Evolutionary conservation across 2,888 invertebrate species (phyloP), one percentile per base, ranked within the genome.

Genomic region (Aspidiotus rigidus): DNA sequence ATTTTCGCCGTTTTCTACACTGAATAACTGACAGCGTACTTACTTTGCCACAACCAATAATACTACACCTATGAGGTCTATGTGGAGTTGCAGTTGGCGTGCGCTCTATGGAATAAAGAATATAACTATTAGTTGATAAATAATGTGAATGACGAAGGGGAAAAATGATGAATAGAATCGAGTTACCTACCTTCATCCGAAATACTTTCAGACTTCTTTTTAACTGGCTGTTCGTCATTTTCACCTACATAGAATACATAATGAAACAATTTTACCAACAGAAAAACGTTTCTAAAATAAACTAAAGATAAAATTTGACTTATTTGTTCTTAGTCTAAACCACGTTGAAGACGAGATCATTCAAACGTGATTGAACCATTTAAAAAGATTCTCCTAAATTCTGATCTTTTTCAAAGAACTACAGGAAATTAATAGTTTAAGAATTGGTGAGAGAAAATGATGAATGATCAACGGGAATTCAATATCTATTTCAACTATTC

Each of bases 21-120:
- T 13, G 53, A 41, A 42, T 44, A 44, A 10, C 13, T 13, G 17
- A n/a, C 6, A 53, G 28, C 39, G 10, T 16, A 71, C 66, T 72
- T 74, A 81, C 81, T 84, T 95, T 94, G 71, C 90, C 90, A 80
- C 96, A 96, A 75, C 90, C 90, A 75, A 88, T 85, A 75, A 93
- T 90, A 75, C 90, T 90, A 82, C 95, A 96, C 76, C 93, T 88
- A 77, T 89, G 90, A 72, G 89, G 88, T 74, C 70, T 28, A 57
- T 71, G 64, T 7, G 64, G 64, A 13, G 62, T 64, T 10, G 61
- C 28, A 11, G 57, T 28, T 54, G 70, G 62, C n/a, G 56, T 17
- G 54, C 62, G 62, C 62, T 69, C 69, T 55, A 49, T 28, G 28
- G 28, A 61, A 61, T 15, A 54, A 13, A 16, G 42, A 54, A 61